These are phyloP conservation scores for Ellobius talpinus DNA, from an alignment of 2,113 vertebrate species.

Conservation along the genomic window DNA sequence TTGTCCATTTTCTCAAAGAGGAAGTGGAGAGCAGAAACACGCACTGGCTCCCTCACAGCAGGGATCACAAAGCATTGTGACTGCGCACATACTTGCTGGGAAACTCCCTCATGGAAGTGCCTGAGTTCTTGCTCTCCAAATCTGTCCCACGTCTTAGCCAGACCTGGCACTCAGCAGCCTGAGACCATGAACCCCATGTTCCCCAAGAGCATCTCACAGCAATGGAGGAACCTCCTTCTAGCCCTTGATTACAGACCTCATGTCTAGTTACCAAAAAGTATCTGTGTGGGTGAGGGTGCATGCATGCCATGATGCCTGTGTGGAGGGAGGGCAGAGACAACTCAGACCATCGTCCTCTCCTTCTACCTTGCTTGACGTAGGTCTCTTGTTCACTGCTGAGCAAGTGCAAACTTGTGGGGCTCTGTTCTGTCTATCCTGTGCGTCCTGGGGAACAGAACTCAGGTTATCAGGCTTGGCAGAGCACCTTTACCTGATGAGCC, in stretches of 20 bases:
- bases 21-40: not conserved
- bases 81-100: not conserved
- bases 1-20: not conserved
- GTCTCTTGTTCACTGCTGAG: not conserved
- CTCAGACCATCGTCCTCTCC: no score
- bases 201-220: not conserved
- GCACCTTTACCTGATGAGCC: not conserved
- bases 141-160: not conserved
- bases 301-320: not conserved
- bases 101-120: not conserved
- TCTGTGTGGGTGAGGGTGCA: not conserved
- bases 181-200: not conserved
- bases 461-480: not conserved
- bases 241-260: not conserved
- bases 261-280: not conserved
- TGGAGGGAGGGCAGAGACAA: not conserved
- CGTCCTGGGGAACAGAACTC: not conserved
- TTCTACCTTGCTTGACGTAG: no score
- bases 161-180: not conserved
- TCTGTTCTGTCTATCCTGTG: no score
- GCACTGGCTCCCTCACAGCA: not conserved
- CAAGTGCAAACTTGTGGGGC: not conserved
- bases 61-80: accelerated
- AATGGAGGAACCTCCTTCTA: not conserved
- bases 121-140: not conserved